A percentile compares a stretch with the other conserved stretches of the same genome.
Conservation (phyloP, 2,888 invertebrate genomes). For the Dryomyza anilis region DNA sequence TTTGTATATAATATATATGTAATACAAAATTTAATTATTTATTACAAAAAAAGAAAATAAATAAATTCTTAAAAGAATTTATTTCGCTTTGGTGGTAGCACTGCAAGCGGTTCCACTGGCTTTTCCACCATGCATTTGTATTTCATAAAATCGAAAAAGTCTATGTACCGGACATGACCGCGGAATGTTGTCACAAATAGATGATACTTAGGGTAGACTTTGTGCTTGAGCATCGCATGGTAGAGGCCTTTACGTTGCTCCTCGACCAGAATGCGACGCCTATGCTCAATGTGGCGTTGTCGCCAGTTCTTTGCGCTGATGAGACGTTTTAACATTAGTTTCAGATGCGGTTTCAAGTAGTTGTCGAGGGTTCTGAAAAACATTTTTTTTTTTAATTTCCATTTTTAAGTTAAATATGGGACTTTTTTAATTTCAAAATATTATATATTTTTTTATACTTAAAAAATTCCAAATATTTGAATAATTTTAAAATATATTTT, state of each 20-base stretch:
- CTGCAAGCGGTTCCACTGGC: not conserved
- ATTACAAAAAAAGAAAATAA: too few species aligned
- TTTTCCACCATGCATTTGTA: not conserved
- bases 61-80: not conserved
- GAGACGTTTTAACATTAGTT: constrained; percentile 31
- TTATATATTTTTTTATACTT: too few species aligned
- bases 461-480: too few species aligned
- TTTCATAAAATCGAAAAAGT: constrained; percentile 50
- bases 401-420: not conserved
- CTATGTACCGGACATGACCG: constrained; percentile 44
- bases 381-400: too few species aligned
- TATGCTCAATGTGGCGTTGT: constrained; percentile 32
- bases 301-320: constrained; percentile 46
- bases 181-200: constrained; percentile 42
- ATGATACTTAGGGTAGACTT: constrained; percentile 48
- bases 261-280: constrained; percentile 38
- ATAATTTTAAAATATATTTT: too few species aligned
- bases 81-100: too few species aligned
- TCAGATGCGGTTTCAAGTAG: constrained; percentile 39
- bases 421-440: too few species aligned
- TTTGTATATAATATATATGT: too few species aligned
- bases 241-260: constrained; percentile 49
- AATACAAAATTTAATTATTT: too few species aligned
- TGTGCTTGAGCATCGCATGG: constrained; percentile 49
- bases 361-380: constrained; percentile 25